A percentile compares a stretch with the other conserved stretches of the same genome.
These are phyloP conservation scores for Melikaiella ostensackeni DNA, from an alignment of 2,888 invertebrate genomes.

Conservation along the genomic window DNA sequence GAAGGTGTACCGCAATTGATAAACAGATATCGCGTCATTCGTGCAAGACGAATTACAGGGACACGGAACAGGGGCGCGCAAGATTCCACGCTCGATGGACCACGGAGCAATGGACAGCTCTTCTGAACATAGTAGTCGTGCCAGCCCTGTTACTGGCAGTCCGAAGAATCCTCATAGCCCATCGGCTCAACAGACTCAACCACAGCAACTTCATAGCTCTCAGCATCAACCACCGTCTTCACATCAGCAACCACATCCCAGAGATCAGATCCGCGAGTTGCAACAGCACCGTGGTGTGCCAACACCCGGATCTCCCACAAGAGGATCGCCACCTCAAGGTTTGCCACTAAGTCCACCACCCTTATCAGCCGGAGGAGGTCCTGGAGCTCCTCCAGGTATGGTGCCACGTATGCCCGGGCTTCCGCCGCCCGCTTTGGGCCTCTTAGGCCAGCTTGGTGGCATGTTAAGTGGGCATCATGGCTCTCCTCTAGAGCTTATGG, in stretches of 20 bases:
- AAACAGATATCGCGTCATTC: neutral
- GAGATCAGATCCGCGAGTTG: slow-evolving; percentile 66
- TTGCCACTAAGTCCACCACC: slow-evolving; percentile 83
- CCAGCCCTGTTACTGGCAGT: slow-evolving; percentile 74
- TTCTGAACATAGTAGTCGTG: slow-evolving; percentile 77
- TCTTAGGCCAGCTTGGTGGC: slow-evolving; percentile 87
- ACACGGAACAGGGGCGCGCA: slow-evolving; percentile 40
- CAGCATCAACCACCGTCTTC: slow-evolving; percentile 69
- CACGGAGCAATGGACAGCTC: slow-evolving; percentile 77
- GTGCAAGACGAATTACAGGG: neutral
- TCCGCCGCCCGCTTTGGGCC: slow-evolving; percentile 90
- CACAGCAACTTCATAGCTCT: slow-evolving; percentile 64
- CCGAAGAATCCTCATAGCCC: slow-evolving; percentile 72
- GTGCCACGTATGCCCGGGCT: slow-evolving; percentile 85
- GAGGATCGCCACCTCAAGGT: slow-evolving; percentile 80
- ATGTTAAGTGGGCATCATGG: slow-evolving; percentile 88
- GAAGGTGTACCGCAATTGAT: neutral
- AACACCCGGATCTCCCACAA: slow-evolving; percentile 77
- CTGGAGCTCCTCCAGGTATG: slow-evolving; percentile 79
- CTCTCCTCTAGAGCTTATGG: slow-evolving; percentile 90
- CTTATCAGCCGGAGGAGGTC: slow-evolving; percentile 78
- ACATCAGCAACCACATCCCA: slow-evolving; percentile 64
- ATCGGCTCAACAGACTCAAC: slow-evolving; percentile 65
- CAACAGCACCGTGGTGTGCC: slow-evolving; percentile 77
- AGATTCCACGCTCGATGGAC: slow-evolving; percentile 65